Evolutionary conservation across 2,888 invertebrate species (phyloP).

Genomic region (Petrophora chlorosata): DNA sequence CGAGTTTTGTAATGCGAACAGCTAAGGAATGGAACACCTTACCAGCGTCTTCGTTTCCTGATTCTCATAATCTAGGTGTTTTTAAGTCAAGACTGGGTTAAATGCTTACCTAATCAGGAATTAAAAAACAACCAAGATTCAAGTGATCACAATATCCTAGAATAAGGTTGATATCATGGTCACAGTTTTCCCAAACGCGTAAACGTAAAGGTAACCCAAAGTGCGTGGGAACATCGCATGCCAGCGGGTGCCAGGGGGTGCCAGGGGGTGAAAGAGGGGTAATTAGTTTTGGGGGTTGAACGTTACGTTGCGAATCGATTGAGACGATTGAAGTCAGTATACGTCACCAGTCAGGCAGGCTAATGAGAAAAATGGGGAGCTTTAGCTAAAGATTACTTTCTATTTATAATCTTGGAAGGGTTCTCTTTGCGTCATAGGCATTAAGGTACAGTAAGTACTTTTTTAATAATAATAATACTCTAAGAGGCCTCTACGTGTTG

Average conservation of each 20-base stretch:
- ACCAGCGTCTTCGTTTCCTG: too few species aligned
- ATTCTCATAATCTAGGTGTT: too few species aligned
- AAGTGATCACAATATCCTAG: too few species aligned
- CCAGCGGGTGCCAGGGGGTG: not conserved
- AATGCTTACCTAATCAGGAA: too few species aligned
- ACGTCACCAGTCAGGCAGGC: constrained; percentile 5
- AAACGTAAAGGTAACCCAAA: constrained; percentile 1
- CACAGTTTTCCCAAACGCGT: not conserved
- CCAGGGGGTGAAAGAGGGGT: not conserved
- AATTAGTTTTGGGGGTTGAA: constrained; percentile 12
- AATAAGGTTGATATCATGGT: too few species aligned
- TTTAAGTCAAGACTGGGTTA: too few species aligned
- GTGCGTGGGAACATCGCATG: constrained; percentile 3
- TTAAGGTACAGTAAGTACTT: too few species aligned
- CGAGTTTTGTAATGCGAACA: too few species aligned
- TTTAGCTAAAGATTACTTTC: not conserved
- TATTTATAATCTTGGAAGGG: not conserved
- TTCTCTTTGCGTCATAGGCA: not conserved
- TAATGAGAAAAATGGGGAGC: constrained; percentile 11
- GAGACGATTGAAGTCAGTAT: constrained; percentile 3
- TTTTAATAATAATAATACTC: too few species aligned
- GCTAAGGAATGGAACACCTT: too few species aligned
- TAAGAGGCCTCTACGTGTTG: too few species aligned
- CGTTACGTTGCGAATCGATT: constrained; percentile 10
- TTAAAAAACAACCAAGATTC: too few species aligned